Conservation (phyloP, 2,888 invertebrate species). For the Polietes domitor region DNA sequence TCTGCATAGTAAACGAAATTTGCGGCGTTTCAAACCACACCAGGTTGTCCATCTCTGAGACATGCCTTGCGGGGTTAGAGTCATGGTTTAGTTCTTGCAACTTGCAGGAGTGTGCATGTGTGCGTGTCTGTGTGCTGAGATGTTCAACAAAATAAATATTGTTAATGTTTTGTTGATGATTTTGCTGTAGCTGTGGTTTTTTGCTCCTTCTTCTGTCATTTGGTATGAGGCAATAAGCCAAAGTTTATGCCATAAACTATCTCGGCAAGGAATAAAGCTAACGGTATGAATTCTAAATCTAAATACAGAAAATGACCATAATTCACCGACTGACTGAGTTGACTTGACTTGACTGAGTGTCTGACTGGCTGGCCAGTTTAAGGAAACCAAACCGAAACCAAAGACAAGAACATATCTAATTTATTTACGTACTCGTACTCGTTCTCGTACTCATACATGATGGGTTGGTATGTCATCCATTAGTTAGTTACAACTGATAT, state of each 20-base stretch:
- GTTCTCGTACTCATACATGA: not conserved
- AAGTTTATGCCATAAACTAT: slow-evolving; percentile 60
- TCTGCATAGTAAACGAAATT: no score
- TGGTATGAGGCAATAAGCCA: slow-evolving; percentile 42
- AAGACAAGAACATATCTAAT: not conserved
- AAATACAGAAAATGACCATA: slow-evolving; percentile 32
- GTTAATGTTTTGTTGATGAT: slow-evolving; percentile 35
- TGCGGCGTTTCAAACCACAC: not conserved
- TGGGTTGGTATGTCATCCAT: not conserved
- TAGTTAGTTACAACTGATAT: not conserved
- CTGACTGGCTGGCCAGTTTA: not conserved
- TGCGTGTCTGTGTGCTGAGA: not conserved
- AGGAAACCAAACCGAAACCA: not conserved
- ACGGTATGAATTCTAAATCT: slow-evolving; percentile 54
- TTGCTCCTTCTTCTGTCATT: slow-evolving; percentile 13
- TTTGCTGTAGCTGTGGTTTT: not conserved
- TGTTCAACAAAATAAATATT: slow-evolving; percentile 47
- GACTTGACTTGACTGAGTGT: no score
- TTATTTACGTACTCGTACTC: not conserved
- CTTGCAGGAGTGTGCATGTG: not conserved
- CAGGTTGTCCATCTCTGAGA: not conserved
- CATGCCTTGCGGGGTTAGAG: not conserved
- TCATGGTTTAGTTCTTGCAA: not conserved
- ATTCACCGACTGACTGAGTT: not conserved
- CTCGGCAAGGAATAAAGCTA: slow-evolving; percentile 34